Conservation (phyloP, 2,797 vertebrate species). For the Falco cherrug region DNA sequence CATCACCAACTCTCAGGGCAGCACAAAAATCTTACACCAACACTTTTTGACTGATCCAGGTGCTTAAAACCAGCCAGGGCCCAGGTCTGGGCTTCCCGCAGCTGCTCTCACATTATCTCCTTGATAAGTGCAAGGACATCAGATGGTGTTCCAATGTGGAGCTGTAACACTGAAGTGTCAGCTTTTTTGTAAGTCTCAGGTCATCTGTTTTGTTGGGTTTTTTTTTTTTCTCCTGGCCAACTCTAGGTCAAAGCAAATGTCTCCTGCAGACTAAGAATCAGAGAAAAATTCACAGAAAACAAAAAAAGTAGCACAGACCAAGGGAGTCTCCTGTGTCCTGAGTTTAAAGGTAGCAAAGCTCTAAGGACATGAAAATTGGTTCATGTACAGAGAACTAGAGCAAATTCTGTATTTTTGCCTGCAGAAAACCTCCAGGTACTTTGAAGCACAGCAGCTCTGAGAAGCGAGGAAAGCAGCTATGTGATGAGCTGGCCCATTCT, state of each 20-base stretch:
- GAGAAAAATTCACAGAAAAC: not conserved
- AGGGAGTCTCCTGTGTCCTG: not conserved
- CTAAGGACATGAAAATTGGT: not conserved
- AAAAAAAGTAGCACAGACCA: not conserved
- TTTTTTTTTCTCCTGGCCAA: not conserved
- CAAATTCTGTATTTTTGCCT: not conserved
- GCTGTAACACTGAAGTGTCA: not conserved
- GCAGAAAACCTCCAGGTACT: not conserved
- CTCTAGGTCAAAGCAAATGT: not conserved
- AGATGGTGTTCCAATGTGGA: not conserved
- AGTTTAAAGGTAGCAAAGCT: not conserved
- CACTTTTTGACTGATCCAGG: not conserved
- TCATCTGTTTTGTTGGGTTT: too few relatives aligned
- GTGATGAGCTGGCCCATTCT: not conserved
- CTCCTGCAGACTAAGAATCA: not conserved
- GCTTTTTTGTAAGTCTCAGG: not conserved
- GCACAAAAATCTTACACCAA: fast-evolving
- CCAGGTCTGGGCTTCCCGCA: not conserved
- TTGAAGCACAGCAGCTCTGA: not conserved
- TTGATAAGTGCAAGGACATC: not conserved
- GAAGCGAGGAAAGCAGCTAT: not conserved
- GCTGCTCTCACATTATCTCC: not conserved
- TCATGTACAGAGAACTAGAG: not conserved
- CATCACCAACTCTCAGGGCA: not conserved
- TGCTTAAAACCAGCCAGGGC: not conserved